Base-by-base conservation (phyloP, 1,140 invertebrate genomes). In the Araneus ventricosus region DNA sequence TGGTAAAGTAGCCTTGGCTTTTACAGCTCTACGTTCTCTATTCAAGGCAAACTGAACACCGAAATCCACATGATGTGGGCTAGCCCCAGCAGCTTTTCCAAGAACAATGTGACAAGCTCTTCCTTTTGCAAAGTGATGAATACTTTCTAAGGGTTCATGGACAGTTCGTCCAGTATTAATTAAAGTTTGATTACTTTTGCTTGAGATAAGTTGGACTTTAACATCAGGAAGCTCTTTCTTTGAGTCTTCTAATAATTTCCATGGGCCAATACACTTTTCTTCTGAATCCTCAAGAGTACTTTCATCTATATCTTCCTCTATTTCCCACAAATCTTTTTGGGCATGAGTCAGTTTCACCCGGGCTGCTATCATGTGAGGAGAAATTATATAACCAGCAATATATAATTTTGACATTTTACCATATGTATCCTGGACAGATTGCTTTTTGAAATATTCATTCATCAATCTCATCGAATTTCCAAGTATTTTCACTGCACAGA, bases 101-200 rank as follows among this genome's bases (percentile, higher is more conserved):
- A 92, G 45, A 57, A 92, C 63, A 79, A 92, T 92, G 30, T 92
- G 82, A 67, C 61, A 86, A n/a, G 90, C 57, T 79, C 63, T 30
- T 37, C 82, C 90, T 87, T 57, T 92, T 5, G 63, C 82, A 87
- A n/a, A 20, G 17, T 17, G 30, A 59, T 14, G 39, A n/a, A 92
- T 87, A 17, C 2, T 22, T 22, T 87, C 0, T 24, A 52, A 4
- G 14, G 90, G 90, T 8, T 70, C 67, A 7, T 59, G 14, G 14
- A 52, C 24, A 59, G 88, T 37, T n/a, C 79, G 3, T 14, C 27
- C 79, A 79, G 41, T 7, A 14, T 39, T 41, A 10, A 75, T 20
- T 17, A 92, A 6, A 37, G 84, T 92, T 24, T 5, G 39, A 59
- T 92, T 87, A 45, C 61, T 59, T 59, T 92, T 92, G n/a, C 37